phyloP scores from a whole-genome alignment of 37 sponge, comb jelly and placozoan genomes.

The Bolinopsis microptera region DNA sequence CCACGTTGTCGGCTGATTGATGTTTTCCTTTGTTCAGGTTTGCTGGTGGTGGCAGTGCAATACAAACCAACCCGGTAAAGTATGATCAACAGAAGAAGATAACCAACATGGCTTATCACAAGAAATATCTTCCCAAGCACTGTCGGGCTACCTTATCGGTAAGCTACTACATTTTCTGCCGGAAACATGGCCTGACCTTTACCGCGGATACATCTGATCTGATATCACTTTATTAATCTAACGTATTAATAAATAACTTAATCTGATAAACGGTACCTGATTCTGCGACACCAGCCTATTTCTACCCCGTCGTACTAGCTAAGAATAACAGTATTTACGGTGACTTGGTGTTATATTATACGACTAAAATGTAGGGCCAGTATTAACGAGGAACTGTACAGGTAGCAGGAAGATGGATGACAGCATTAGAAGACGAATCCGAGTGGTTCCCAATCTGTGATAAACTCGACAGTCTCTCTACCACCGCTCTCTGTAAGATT shows the following conservation, averaged over 20 bases:
- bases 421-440: not conserved
- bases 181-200: not conserved
- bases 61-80: not conserved
- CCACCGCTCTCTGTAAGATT: not conserved
- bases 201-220: not conserved
- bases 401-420: conserved; percentile 3
- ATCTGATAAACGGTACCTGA: not conserved
- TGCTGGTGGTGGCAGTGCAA: conserved; percentile 45
- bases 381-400: too few species aligned
- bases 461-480: not conserved
- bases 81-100: not conserved
- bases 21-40: not conserved
- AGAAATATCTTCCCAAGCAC: conserved; percentile 20
- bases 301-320: not conserved
- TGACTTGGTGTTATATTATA: too few species aligned
- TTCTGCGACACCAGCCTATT: not conserved
- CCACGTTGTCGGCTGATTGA: too few species aligned
- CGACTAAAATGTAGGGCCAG: too few species aligned
- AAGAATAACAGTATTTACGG: not conserved
- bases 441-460: conserved; percentile 1
- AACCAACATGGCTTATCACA: conserved; percentile 9
- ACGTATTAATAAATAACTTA: not conserved
- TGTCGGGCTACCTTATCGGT: not conserved
- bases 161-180: not conserved
- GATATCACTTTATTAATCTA: not conserved